These are phyloP conservation scores for Monopterus albus DNA, from an alignment of 2,113 vertebrate genomes.

Conservation along the genomic window DNA sequence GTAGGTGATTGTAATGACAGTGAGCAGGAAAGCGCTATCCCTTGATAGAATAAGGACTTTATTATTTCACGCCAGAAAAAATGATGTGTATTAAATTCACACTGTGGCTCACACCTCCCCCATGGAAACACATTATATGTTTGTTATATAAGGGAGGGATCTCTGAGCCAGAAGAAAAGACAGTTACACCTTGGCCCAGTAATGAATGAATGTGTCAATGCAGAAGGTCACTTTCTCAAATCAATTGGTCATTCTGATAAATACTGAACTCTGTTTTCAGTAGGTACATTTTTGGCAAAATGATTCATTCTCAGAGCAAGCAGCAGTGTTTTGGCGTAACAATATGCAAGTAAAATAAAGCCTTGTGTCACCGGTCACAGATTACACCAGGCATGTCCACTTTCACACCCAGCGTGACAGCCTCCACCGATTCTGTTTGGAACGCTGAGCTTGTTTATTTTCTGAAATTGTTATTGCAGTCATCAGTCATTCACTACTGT, in stretches of 20 bases:
- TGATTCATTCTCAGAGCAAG: conserved; percentile 9
- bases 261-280: conserved; percentile 12
- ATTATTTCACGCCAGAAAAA: conserved; percentile 63
- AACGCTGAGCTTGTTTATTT: conserved; percentile 34
- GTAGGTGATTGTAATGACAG: conserved; percentile 46
- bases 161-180: conserved; percentile 53
- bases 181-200: conserved; percentile 59
- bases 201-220: conserved; percentile 51
- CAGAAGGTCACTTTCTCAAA: conserved; percentile 58
- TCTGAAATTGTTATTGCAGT: conserved; percentile 38
- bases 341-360: not conserved
- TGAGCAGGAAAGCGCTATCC: conserved; percentile 38
- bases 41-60: conserved; percentile 58
- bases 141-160: conserved; percentile 61
- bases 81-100: conserved; percentile 75
- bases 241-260: conserved; percentile 37
- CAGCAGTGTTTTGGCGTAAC: not conserved
- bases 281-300: conserved; percentile 11
- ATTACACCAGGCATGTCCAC: conserved; percentile 8
- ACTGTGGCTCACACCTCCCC: conserved; percentile 69
- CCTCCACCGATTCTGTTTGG: too few species aligned
- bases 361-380: not conserved
- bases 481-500: conserved; percentile 44
- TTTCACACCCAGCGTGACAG: too few species aligned
- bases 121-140: conserved; percentile 59